Percentiles rank a stretch among this genome's conserved stretches.
Evolutionary conservation across 2,888 invertebrate species (phyloP).

Genomic region (Monoplex corrugatus): DNA sequence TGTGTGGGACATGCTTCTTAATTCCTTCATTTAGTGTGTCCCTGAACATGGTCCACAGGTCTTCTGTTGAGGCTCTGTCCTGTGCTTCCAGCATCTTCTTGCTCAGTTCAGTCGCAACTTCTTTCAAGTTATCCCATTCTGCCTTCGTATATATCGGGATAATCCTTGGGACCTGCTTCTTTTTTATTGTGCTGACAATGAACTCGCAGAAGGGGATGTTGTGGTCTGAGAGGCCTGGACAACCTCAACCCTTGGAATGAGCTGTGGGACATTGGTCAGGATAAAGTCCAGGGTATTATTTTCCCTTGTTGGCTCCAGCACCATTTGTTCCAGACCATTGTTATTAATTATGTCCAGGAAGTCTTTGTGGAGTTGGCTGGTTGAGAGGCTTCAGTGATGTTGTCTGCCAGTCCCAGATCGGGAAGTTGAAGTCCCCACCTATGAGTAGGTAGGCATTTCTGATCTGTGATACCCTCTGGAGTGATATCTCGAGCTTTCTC

Average conservation of each 20-base stretch:
- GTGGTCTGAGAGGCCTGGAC: too few species aligned
- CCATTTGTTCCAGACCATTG: not conserved
- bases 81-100: too few species aligned
- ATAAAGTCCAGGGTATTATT: not conserved
- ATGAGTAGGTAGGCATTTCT: not conserved
- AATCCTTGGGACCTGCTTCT: too few species aligned
- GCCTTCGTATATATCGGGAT: too few species aligned
- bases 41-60: too few species aligned
- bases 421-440: constrained; percentile 19
- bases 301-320: not conserved
- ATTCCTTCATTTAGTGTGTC: too few species aligned
- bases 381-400: not conserved
- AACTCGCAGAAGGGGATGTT: too few species aligned
- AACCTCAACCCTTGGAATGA: not conserved
- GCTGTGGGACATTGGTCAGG: not conserved
- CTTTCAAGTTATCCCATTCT: too few species aligned
- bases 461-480: constrained; percentile 39
- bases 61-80: too few species aligned
- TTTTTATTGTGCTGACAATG: too few species aligned
- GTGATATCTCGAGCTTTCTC: not conserved
- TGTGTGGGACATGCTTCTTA: too few species aligned
- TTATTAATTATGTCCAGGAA: not conserved
- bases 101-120: too few species aligned
- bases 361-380: not conserved
- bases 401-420: not conserved